Base-by-base conservation (phyloP, 2,888 invertebrate species). In the Elmis aenea region DNA sequence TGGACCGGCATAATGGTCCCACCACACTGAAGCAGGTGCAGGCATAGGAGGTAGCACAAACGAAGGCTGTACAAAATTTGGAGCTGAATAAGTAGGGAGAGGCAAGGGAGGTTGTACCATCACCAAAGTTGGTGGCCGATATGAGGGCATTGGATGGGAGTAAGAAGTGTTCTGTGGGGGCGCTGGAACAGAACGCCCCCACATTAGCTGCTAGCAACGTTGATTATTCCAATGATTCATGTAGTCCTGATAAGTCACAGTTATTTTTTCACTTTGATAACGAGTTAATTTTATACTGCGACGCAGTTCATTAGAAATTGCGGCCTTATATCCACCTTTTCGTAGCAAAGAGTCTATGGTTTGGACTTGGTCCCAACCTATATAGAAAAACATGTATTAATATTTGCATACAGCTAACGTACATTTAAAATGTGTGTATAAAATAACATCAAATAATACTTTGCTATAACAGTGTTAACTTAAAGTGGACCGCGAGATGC, bases 361-460 rank as follows among this genome's bases (percentile, higher is more conserved):
- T 72, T 97, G 95, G 51, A 90, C 80, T 72, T 93, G 92, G 78
- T 97, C 91, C 99, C 99, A 99, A 57, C 96, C 96, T 96, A 70
- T 18, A 14, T 38, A 23, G n/a, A n/a, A n/a, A n/a, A n/a, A n/a
- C n/a, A n/a, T n/a, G n/a, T n/a, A n/a, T n/a, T n/a, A n/a, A n/a
- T n/a, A n/a, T n/a, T n/a, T n/a, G n/a, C n/a, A n/a, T 10, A 13
- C 11, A 11, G 20, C 10, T n/a, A 8, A n/a, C 10, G 35, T 27
- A 38, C 25, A 22, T 13, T 24, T 23, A 22, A 14, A 28, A 18
- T 34, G 13, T 35, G 27, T 32, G 22, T 38, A 20, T 24, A 18
- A 24, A 23, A 28, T 20, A 27, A 35, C 13, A 16, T 35, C 11
- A n/a, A 23, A 23, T 23, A 14, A 26, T n/a, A n/a, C n/a, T n/a